These are phyloP conservation scores for Machimus atricapillus DNA, from an alignment of 2,888 invertebrate species.

Conservation along the genomic window DNA sequence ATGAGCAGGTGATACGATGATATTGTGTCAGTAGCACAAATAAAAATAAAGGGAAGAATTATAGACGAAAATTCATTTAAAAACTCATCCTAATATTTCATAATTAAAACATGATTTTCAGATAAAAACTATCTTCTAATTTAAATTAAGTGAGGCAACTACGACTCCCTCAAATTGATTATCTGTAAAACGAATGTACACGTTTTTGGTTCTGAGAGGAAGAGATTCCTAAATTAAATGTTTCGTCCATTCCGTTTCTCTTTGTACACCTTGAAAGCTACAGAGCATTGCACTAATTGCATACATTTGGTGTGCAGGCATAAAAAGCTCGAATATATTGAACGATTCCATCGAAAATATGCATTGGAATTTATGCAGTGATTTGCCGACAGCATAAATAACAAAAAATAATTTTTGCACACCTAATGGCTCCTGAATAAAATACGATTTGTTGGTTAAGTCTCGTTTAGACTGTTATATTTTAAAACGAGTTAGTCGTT, in stretches of 20 bases:
- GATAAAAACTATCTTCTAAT: neutral
- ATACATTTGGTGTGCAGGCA: neutral
- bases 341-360: neutral
- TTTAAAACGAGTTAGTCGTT: neutral
- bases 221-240: no score
- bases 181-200: no score
- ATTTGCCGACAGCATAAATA: neutral
- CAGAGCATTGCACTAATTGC: neutral
- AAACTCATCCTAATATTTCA: neutral
- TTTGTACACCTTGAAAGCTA: neutral
- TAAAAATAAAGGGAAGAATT: no score
- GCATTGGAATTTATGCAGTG: neutral
- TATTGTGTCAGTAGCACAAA: no score
- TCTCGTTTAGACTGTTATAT: neutral
- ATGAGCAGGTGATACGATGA: neutral
- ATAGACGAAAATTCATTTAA: neutral
- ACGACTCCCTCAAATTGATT: no score
- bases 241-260: no score
- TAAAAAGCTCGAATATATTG: neutral
- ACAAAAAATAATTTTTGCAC: neutral
- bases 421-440: neutral
- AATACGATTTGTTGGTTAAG: neutral
- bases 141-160: neutral
- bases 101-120: no score
- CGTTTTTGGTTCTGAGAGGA: no score